These are phyloP conservation scores for Hyla sarda DNA, from an alignment of 2,113 vertebrate species.

Conservation along the genomic window DNA sequence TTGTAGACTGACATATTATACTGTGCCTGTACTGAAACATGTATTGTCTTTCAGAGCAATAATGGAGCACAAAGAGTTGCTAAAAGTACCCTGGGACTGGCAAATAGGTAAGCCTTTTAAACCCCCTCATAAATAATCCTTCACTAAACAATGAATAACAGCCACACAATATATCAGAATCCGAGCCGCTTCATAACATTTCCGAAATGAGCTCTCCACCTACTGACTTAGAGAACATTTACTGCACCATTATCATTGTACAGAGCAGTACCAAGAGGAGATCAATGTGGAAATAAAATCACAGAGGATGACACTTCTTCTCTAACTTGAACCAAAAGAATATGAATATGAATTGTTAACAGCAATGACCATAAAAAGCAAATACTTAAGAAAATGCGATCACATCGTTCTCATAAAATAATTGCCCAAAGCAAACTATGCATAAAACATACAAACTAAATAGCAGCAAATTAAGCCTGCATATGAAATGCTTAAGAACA, in stretches of 20 bases:
- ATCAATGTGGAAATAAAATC: constrained; percentile 57
- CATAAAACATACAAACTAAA: constrained; percentile 33
- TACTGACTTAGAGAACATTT: constrained; percentile 49
- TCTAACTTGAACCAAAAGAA: constrained; percentile 32
- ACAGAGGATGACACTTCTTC: constrained; percentile 54
- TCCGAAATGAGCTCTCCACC: constrained; percentile 60
- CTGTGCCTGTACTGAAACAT: constrained; percentile 38
- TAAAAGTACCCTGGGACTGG: constrained; percentile 96
- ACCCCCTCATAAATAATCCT: constrained; percentile 46
- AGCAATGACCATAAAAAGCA: constrained; percentile 59
- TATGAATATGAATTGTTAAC: constrained; percentile 58
- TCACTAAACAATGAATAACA: neutral
- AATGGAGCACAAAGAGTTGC: constrained; percentile 95
- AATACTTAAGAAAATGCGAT: constrained; percentile 35
- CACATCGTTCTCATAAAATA: constrained; percentile 19
- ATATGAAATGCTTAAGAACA: constrained; percentile 38
- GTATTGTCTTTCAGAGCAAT: constrained; percentile 83
- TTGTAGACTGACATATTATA: neutral
- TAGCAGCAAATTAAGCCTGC: constrained; percentile 45
- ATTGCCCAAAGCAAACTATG: constrained; percentile 36
- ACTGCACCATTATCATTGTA: constrained; percentile 58
- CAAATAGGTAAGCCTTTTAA: constrained; percentile 85
- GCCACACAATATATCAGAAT: constrained; percentile 24
- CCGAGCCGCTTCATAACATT: constrained; percentile 57
- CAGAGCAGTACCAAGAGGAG: constrained; percentile 59